Evolutionary conservation across 1,140 invertebrate species (phyloP).

Genomic region (Zaprionus capensis): DNA sequence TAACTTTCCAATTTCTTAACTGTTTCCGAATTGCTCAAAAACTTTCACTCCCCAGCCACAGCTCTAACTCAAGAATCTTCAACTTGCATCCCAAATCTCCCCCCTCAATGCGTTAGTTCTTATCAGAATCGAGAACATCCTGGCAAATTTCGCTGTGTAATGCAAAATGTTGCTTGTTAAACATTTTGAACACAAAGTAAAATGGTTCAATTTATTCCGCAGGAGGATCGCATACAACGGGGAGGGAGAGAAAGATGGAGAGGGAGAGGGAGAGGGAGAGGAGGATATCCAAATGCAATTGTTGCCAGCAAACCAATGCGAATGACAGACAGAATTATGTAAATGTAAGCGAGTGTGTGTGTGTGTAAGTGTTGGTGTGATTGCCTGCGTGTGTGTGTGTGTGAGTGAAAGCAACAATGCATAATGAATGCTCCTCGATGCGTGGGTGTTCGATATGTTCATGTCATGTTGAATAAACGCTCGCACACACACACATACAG

Average conservation of each 20-base stretch:
- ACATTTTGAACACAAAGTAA: conserved; percentile 78
- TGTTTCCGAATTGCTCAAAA: background rate
- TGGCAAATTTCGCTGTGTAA: conserved; percentile 25
- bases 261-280: background rate
- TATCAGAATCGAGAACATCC: conserved; percentile 24
- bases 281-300: conserved; percentile 47
- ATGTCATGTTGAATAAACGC: conserved; percentile 63
- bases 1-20: no score
- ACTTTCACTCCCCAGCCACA: background rate
- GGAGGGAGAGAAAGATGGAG: no score
- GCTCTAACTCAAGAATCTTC: background rate
- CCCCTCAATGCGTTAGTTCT: background rate
- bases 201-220: conserved; percentile 65
- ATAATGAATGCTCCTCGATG: conserved; percentile 74
- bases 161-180: conserved; percentile 64
- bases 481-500: conserved; percentile 30
- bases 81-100: background rate
- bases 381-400: conserved; percentile 19
- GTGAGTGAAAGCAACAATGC: conserved; percentile 58
- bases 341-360: conserved; percentile 29
- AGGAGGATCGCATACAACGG: background rate
- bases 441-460: conserved; percentile 71
- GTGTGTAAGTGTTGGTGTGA: conserved; percentile 9
- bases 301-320: conserved; percentile 60
- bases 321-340: conserved; percentile 69